Evolutionary conservation across 1,140 invertebrate genomes (phyloP).

Genomic region (Carcinoscorpius rotundicauda): DNA sequence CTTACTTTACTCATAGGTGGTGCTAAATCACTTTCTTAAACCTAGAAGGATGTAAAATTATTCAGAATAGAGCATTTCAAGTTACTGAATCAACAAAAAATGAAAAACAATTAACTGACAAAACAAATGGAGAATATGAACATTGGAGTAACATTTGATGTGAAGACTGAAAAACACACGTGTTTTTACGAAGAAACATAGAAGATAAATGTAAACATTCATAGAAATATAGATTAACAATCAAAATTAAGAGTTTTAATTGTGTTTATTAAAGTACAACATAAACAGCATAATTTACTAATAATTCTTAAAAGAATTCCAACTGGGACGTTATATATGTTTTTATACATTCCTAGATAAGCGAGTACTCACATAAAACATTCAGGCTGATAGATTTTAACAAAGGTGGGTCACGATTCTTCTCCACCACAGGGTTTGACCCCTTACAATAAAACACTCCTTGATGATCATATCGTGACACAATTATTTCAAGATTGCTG

Average conservation of each 20-base stretch:
- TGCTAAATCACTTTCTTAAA: neutral
- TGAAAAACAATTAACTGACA: no score
- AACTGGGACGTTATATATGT: neutral
- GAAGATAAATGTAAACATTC: neutral
- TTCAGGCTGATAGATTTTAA: slow-evolving; percentile 18
- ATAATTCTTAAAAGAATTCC: neutral
- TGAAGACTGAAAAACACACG: no score
- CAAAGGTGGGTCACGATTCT: slow-evolving; percentile 19
- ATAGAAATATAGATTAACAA: neutral
- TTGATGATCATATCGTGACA: slow-evolving; percentile 20
- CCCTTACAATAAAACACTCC: slow-evolving; percentile 23
- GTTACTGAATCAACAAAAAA: no score
- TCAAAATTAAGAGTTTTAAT: neutral
- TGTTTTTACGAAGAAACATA: neutral
- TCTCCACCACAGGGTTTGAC: slow-evolving; percentile 19
- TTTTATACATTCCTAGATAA: neutral
- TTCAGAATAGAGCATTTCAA: neutral
- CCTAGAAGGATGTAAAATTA: neutral
- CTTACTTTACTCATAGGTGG: neutral
- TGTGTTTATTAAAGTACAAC: neutral
- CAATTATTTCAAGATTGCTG: slow-evolving; percentile 17
- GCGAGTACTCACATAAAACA: slow-evolving; percentile 21
- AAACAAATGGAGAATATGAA: no score
- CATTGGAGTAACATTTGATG: no score
- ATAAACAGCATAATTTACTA: neutral